A percentile compares a stretch with the other conserved stretches of the same genome.
phyloP scores from a whole-genome alignment of 2,113 vertebrate genomes.

The Brachionichthys hirsutus region DNA sequence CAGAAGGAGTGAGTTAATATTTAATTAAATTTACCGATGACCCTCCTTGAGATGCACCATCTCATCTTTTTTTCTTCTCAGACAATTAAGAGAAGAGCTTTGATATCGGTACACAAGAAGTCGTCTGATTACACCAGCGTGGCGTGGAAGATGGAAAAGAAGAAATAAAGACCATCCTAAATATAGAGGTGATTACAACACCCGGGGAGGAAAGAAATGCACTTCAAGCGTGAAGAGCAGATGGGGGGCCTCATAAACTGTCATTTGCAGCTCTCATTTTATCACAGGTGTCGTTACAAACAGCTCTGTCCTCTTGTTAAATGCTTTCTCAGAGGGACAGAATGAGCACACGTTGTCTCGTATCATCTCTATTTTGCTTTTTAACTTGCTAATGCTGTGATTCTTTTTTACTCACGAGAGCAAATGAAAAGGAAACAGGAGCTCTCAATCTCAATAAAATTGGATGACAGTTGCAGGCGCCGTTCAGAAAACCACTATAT shows the following conservation, averaged over 20 bases:
- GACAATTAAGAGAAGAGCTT: not conserved
- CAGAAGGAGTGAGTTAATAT: no score
- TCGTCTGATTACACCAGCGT: not conserved
- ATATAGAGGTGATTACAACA: conserved; percentile 36
- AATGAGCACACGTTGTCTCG: conserved; percentile 35
- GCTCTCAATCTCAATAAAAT: conserved; percentile 17
- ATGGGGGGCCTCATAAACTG: conserved; percentile 25
- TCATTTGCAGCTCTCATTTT: conserved; percentile 25
- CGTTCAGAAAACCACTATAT: conserved; percentile 16
- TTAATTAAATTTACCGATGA: not conserved
- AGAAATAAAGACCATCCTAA: conserved; percentile 12
- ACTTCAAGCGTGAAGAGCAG: conserved; percentile 16
- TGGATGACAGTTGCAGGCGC: conserved; percentile 12
- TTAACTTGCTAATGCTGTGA: conserved; percentile 3
- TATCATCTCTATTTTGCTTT: conserved; percentile 28
- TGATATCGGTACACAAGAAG: not conserved
- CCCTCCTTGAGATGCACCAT: not conserved
- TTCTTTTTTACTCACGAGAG: conserved; percentile 3
- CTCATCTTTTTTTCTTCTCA: not conserved
- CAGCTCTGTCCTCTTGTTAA: conserved; percentile 21
- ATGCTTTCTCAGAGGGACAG: conserved; percentile 31
- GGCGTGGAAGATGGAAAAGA: not conserved
- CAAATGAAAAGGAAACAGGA: conserved; percentile 17
- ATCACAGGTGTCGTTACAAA: conserved; percentile 32
- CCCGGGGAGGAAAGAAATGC: conserved; percentile 27